These are phyloP conservation scores for Clamator glandarius DNA, from an alignment of 2,797 vertebrate species.

Conservation along the genomic window DNA sequence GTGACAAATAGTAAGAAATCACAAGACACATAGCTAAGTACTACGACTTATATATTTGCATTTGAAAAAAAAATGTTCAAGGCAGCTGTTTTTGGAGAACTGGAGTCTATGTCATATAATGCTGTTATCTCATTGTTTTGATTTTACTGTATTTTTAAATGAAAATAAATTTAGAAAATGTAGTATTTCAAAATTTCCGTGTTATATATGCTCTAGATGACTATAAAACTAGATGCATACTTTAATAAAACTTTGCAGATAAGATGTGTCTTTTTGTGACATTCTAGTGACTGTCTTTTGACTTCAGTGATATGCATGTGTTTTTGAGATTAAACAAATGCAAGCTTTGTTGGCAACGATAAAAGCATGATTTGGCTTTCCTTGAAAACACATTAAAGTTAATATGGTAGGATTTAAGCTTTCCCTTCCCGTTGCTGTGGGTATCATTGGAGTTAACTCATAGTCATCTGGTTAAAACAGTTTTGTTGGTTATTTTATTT, in stretches of 20 bases:
- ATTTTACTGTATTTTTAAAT: not conserved
- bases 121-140: not conserved
- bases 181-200: not conserved
- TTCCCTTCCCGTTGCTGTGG: not conserved
- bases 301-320: not conserved
- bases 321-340: not conserved
- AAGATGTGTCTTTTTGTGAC: not conserved
- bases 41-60: not conserved
- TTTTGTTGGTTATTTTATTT: not conserved
- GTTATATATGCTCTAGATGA: not conserved
- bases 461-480: not conserved
- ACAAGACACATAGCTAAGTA: slow-evolving; percentile 12
- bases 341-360: accelerated
- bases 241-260: not conserved
- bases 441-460: not conserved
- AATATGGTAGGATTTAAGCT: not conserved
- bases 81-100: not conserved
- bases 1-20: slow-evolving; percentile 6
- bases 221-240: not conserved
- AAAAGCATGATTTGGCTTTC: not conserved
- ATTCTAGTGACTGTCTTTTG: not conserved
- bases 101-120: not conserved
- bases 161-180: not conserved
- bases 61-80: not conserved
- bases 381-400: not conserved